Percentiles rank a stretch among this genome's conserved stretches.
phyloP scores from a whole-genome alignment of 2,888 invertebrate species.

The Holacanthella duospinosa region DNA sequence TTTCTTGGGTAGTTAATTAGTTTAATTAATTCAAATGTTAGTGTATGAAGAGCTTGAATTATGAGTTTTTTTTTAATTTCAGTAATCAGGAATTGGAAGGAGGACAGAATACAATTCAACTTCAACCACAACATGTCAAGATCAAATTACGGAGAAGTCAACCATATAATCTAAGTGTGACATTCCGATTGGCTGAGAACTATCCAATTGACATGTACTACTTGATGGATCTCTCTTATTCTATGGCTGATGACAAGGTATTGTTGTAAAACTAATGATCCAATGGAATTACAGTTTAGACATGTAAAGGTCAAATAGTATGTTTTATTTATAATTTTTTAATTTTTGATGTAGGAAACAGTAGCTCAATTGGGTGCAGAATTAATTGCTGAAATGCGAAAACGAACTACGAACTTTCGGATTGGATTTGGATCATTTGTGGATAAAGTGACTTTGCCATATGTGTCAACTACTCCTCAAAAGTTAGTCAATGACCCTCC shows the following conservation, averaged over 20 bases:
- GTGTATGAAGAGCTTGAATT: no score
- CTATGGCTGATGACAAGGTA: slow-evolving; percentile 54
- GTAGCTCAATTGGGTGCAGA: slow-evolving; percentile 70
- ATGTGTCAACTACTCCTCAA: slow-evolving; percentile 80
- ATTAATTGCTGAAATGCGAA: slow-evolving; percentile 74
- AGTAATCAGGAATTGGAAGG: no score
- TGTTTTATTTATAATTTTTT: neutral
- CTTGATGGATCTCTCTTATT: slow-evolving; percentile 63
- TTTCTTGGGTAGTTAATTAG: no score
- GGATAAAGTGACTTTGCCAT: slow-evolving; percentile 94
- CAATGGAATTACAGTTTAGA: no score
- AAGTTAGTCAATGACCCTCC: slow-evolving; percentile 55
- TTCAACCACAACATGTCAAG: slow-evolving; percentile 66
- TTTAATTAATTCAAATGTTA: slow-evolving; percentile 15
- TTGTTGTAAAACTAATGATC: neutral
- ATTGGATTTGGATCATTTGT: slow-evolving; percentile 91
- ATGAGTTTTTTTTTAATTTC: no score
- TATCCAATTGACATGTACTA: slow-evolving; percentile 77
- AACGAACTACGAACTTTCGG: slow-evolving; percentile 82
- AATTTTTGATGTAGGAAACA: slow-evolving; percentile 42
- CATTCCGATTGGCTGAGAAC: slow-evolving; percentile 55
- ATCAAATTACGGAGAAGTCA: slow-evolving; percentile 66
- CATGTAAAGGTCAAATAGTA: no score
- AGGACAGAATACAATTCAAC: slow-evolving; percentile 56
- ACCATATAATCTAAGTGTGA: slow-evolving; percentile 43